These are phyloP conservation scores for Ovibos moschatus DNA, from an alignment of 2,113 vertebrate species.

Conservation along the genomic window DNA sequence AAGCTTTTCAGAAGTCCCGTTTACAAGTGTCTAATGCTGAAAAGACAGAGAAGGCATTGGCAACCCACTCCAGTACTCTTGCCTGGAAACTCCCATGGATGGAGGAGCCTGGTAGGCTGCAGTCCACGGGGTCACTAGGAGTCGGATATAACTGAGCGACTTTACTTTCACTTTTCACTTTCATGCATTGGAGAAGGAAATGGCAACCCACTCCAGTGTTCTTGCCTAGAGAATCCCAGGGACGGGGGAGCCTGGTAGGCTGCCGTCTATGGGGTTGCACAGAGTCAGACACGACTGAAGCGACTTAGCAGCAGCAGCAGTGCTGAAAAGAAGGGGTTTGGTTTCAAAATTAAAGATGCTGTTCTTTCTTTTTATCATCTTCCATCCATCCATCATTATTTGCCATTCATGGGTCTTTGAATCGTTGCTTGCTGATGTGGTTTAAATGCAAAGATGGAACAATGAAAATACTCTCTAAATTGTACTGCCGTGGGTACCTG, in stretches of 20 bases:
- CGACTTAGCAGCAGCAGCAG: background rate
- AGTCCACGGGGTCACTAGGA: too few species aligned
- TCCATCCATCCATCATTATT: background rate
- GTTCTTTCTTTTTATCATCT: constrained; percentile 27
- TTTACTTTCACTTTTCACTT: too few species aligned
- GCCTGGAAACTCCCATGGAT: too few species aligned
- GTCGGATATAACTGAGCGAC: too few species aligned
- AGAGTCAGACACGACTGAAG: background rate
- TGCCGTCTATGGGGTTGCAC: fast-evolving
- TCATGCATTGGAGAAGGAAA: background rate
- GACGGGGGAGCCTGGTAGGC: background rate
- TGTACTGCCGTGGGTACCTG: background rate
- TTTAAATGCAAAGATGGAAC: background rate
- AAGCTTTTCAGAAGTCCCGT: background rate
- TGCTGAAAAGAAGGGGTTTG: constrained; percentile 2
- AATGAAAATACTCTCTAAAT: background rate
- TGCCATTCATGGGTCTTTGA: background rate
- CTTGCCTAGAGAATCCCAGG: background rate
- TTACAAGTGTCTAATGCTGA: background rate
- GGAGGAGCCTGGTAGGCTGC: too few species aligned
- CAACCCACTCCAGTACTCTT: background rate
- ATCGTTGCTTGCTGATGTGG: background rate
- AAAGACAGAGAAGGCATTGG: too few species aligned
- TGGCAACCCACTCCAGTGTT: background rate
- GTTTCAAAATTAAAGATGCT: background rate